A percentile compares a stretch with the other conserved stretches of the same genome.
phyloP scores from a whole-genome alignment of 2,888 invertebrate species.

The Phragmatobia fuliginosa region DNA sequence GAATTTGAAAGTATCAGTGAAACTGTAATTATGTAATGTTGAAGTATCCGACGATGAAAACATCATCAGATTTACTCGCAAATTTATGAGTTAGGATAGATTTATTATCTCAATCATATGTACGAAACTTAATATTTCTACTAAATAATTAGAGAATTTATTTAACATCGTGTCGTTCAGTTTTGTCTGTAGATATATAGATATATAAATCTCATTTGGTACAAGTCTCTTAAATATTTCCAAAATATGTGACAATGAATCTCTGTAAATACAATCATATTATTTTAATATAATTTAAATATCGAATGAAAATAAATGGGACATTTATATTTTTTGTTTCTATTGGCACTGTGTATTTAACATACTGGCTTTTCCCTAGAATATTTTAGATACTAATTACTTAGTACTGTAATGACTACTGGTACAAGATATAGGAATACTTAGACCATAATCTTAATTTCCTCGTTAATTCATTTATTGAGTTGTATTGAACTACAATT shows the following conservation, averaged over 20 bases:
- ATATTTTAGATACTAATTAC: neutral
- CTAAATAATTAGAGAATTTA: neutral
- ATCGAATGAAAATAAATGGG: slow-evolving; percentile 9
- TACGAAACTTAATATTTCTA: neutral
- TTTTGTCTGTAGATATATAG: slow-evolving; percentile 30
- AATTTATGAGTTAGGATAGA: neutral
- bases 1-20: neutral
- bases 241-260: slow-evolving; percentile 39
- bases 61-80: neutral
- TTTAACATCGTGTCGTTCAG: slow-evolving; percentile 1
- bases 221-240: slow-evolving; percentile 9
- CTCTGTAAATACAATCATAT: slow-evolving; percentile 48
- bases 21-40: neutral
- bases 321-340: neutral
- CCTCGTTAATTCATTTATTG: neutral
- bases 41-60: no score
- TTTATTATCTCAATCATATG: neutral
- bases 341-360: neutral
- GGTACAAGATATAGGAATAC: neutral
- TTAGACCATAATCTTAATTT: neutral
- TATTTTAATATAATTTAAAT: slow-evolving; percentile 22
- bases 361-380: neutral
- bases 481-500: neutral
- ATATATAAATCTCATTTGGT: slow-evolving; percentile 39
- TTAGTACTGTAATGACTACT: neutral